Conservation (phyloP, 1,140 invertebrate species). For the Camponotus vicinus region DNA sequence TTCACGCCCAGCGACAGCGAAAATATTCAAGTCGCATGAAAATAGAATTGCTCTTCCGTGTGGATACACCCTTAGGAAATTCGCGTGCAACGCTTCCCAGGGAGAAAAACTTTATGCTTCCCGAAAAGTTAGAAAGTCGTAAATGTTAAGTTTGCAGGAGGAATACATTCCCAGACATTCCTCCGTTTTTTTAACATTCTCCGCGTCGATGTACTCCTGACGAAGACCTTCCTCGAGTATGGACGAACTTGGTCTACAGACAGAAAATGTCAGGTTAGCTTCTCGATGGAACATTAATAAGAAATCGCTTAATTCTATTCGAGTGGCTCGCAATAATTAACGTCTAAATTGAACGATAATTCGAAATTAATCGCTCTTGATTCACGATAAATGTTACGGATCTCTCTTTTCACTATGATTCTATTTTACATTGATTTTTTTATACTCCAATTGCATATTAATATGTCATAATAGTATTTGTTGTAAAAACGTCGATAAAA, state of each 20-base stretch:
- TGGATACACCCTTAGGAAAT: slow-evolving; percentile 7
- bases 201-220: slow-evolving; percentile 72
- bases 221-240: slow-evolving; percentile 72
- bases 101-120: slow-evolving; percentile 35
- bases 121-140: slow-evolving; percentile 78
- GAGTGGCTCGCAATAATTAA: background rate
- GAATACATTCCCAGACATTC: slow-evolving; percentile 77
- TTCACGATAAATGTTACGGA: background rate
- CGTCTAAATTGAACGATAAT: slow-evolving; percentile 16
- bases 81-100: slow-evolving; percentile 32
- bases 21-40: slow-evolving; percentile 49
- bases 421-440: slow-evolving; percentile 16
- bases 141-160: slow-evolving; percentile 79
- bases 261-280: slow-evolving; percentile 62
- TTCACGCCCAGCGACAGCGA: background rate
- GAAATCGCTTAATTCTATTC: slow-evolving; percentile 16
- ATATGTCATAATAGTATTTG: background rate
- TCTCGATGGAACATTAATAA: background rate
- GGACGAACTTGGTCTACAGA: slow-evolving; percentile 77
- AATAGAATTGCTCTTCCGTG: slow-evolving; percentile 9
- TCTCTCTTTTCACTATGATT: slow-evolving; percentile 18
- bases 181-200: slow-evolving; percentile 54
- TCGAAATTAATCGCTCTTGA: slow-evolving; percentile 16
- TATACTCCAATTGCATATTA: background rate
- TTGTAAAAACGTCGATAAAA: slow-evolving; percentile 5